Evolutionary conservation across 1,140 invertebrate genomes (phyloP), one percentile per base, ranked within the genome.

Genomic region (Aphaenogaster ashmeadi): DNA sequence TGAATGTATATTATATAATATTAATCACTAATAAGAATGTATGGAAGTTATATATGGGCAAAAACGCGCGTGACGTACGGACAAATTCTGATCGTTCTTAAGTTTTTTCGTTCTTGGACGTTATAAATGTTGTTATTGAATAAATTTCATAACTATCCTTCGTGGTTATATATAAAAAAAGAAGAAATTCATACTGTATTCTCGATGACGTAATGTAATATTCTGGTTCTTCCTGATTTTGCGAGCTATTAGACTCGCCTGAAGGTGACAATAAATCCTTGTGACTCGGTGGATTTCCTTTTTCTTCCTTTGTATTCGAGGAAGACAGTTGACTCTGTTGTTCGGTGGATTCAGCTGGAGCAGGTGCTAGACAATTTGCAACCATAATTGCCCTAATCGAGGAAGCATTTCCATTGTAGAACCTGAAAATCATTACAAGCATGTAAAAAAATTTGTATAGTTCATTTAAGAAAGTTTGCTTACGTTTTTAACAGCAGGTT

Each of bases 361-460:
- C 95, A 77, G 94, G 94, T 81, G 94, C 94, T 15, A 97, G 92
- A 94, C 97, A 97, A 93, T 97, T 97, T 0, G 97, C 97, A n/a
- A 98, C 96, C 96, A 97, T 97, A 72, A 98, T 96, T n/a, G 97
- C 96, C 77, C 97, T 96, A 52, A 98, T 96, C 1, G 98, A 98
- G 88, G 98, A 98, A 4, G 97, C 98, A 95, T 98, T 98, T 6
- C 96, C 96, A 94, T 98, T 98, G 91, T 98, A 98, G 94, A 98
- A 98, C 81, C 96, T 97, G 62, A n/a, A 91, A 91, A 71, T 13
- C 21, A 75, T 75, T n/a, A 64, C 44, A 50, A 47, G 1, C 4
- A 15, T 13, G 36, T 67, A 86, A 60, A 71, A 38, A 74, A 33
- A 41, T 54, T 0, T 27, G 27, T 41, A 66, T 11, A 41, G 33